Conservation (phyloP, 2,888 invertebrate species). For the Sisyra nigra region DNA sequence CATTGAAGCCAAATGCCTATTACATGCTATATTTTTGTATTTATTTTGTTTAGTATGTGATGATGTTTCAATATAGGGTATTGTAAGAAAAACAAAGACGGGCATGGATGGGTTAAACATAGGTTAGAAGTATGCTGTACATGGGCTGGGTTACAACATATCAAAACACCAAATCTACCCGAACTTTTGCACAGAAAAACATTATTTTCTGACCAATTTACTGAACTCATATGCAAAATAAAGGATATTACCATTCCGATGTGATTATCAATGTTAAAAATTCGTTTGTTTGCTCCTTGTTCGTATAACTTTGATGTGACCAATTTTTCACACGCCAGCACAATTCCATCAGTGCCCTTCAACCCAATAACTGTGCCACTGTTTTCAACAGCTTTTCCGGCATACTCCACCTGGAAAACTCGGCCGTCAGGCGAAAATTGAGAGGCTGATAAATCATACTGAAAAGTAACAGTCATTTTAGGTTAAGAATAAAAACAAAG, state of each 20-base stretch:
- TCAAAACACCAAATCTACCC: too few species aligned
- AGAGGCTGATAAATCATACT: slow-evolving; percentile 99
- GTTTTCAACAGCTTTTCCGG: slow-evolving; percentile 96
- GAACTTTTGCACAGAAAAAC: too few species aligned
- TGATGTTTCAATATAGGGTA: too few species aligned
- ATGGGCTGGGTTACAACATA: too few species aligned
- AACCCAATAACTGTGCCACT: slow-evolving; percentile 93
- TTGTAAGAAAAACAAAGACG: too few species aligned
- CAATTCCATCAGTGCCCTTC: slow-evolving; percentile 89
- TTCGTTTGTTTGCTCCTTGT: slow-evolving; percentile 75
- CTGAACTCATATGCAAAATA: background rate
- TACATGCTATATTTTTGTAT: too few species aligned
- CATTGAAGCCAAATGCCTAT: too few species aligned
- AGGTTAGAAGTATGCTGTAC: too few species aligned
- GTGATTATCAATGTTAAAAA: slow-evolving; percentile 85
- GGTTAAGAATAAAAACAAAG: slow-evolving; percentile 6
- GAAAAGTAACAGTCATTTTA: slow-evolving; percentile 17
- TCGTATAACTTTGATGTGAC: slow-evolving; percentile 89
- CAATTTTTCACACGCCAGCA: slow-evolving; percentile 95
- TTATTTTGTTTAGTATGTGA: too few species aligned
- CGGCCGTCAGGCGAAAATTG: slow-evolving; percentile 99
- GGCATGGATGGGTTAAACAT: too few species aligned
- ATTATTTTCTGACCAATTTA: too few species aligned
- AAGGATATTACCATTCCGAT: slow-evolving; percentile 67
- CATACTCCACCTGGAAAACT: slow-evolving; percentile 99